phyloP scores from a whole-genome alignment of 2,113 vertebrate species.

The Otis tarda region DNA sequence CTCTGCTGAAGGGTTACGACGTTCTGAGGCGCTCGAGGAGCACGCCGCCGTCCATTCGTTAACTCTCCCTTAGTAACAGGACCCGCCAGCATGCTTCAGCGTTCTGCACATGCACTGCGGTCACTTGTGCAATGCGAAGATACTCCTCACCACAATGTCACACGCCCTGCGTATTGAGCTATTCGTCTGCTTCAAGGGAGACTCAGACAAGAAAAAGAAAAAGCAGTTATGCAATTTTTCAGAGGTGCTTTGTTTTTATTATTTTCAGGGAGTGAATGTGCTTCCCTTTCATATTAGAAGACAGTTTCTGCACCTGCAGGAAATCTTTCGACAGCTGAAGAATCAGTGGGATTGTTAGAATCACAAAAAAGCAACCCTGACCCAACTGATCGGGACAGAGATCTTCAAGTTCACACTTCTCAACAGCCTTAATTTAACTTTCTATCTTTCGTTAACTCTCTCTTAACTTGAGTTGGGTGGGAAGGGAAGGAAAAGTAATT shows the following conservation, averaged over 20 bases:
- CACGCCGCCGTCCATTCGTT: accelerated
- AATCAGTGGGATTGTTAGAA: background rate
- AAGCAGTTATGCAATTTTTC: background rate
- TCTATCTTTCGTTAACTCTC: background rate
- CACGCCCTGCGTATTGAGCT: background rate
- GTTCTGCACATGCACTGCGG: background rate
- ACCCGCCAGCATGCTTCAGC: background rate
- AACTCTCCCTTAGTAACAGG: background rate
- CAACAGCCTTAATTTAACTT: background rate
- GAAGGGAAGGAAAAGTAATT: background rate
- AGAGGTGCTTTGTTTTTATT: background rate
- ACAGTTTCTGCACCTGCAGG: background rate
- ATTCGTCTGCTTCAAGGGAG: background rate
- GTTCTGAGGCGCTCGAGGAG: background rate
- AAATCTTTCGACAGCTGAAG: background rate
- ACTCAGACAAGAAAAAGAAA: background rate
- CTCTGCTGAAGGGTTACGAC: background rate
- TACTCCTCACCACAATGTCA: background rate
- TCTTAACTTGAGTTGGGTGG: background rate
- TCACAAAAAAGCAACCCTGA: background rate
- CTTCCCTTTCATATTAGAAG: background rate
- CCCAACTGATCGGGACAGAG: background rate
- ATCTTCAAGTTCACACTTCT: background rate
- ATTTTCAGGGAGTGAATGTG: background rate
- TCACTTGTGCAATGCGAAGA: background rate